These are phyloP conservation scores for Gallinago media DNA, from an alignment of 2,113 vertebrate genomes.

Conservation along the genomic window DNA sequence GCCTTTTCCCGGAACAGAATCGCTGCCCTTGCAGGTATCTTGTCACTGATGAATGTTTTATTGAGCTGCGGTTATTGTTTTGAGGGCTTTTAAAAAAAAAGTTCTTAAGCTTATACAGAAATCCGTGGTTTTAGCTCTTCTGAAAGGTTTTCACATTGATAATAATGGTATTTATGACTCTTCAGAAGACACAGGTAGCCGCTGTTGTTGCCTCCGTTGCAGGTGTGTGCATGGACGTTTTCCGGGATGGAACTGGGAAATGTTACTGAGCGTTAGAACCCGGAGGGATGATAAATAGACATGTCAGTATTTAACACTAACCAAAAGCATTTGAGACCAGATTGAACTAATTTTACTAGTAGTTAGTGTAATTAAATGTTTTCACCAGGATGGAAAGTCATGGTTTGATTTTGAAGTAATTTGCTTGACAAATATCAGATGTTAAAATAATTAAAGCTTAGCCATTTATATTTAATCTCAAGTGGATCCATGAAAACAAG, in stretches of 20 bases:
- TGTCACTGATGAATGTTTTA: neutral
- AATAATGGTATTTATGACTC: neutral
- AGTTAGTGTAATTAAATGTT: slow-evolving; percentile 61
- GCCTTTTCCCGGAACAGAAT: neutral
- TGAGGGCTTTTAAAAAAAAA: neutral
- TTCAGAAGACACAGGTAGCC: neutral
- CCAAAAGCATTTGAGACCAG: slow-evolving; percentile 17
- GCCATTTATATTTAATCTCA: slow-evolving; percentile 22
- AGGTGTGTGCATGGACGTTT: neutral
- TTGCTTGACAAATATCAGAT: slow-evolving; percentile 59
- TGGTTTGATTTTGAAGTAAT: slow-evolving; percentile 25
- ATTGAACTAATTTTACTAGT: slow-evolving; percentile 46
- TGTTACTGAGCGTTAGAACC: neutral
- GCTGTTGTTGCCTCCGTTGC: neutral
- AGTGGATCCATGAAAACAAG: slow-evolving; percentile 36
- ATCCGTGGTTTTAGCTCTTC: neutral
- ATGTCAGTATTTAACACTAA: slow-evolving; percentile 34
- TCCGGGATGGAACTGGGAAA: neutral
- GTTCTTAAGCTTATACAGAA: neutral
- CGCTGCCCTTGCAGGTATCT: neutral
- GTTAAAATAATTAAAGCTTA: slow-evolving; percentile 45
- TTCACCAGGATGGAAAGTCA: slow-evolving; percentile 11
- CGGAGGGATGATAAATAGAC: neutral
- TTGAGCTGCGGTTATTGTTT: neutral
- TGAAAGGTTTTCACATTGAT: neutral